Base-by-base conservation (phyloP, 2,113 vertebrate species). In the Erythrocebus patas region DNA sequence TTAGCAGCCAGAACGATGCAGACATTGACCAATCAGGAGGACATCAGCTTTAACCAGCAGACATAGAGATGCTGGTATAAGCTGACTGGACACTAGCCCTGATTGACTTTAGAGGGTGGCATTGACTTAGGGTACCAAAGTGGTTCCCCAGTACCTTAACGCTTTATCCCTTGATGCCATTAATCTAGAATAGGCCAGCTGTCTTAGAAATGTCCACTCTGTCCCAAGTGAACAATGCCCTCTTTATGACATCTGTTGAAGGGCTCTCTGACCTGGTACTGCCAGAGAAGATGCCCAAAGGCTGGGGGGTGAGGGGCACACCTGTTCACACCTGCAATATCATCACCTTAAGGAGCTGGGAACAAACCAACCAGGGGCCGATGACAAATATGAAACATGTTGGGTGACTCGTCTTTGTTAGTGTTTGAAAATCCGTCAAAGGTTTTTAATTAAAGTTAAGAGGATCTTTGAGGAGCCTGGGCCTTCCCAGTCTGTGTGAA, bases 371-470 rank as follows among this genome's bases (percentile, higher is more conserved):
- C 12, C 35, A 57, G 48, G 91, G 83, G 30, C 68, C 17, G 35
- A 75, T 55, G 95, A 94, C 72, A 88, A 52, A 20, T 61, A 50
- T 6, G 43, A 93, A 25, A 22, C 76, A 23, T 1, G 22, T 38
- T 82, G 87, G 76, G 86, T 81, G 96, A 93, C 79, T 35, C 25
- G 38, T 59, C 83, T 98, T 86, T 95, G 89, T 96, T 84, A 57
- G 35, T 8, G 16, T 94, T 93, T 96, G 92, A 96, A 96, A 93
- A 98, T 96, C 97, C 93, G 18, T 98, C 97, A 95, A 40, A 98
- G 97, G 93, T 38, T 98, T 98, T 98, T 98, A 98, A 98, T 98
- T 98, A 98, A 98, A 96, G 68, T 79, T 95, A 81, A 92, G 93
- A 92, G 55, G 59, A 93, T 86, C 43, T 85, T 88, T 84, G 72